These are phyloP conservation scores for Anguilla anguilla DNA, from an alignment of 2,797 vertebrate species.

Conservation along the genomic window DNA sequence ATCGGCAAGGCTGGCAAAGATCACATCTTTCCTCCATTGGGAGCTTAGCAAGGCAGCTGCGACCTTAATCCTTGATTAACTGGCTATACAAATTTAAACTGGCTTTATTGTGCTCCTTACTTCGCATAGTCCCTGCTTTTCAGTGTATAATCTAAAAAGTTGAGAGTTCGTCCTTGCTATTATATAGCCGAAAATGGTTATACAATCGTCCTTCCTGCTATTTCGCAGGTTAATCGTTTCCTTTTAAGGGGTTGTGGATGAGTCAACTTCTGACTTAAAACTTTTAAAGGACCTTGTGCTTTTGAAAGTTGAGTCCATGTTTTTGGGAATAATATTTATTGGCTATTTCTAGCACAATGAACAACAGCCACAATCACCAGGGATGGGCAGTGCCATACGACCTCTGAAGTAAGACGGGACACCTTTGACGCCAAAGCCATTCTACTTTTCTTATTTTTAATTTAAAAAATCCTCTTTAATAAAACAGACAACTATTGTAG, in stretches of 20 bases:
- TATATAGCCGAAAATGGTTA: not conserved
- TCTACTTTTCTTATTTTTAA: not conserved
- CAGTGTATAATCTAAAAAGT: not conserved
- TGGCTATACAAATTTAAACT: conserved; percentile 13
- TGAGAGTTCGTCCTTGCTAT: not conserved
- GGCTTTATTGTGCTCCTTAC: not conserved
- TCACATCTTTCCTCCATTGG: not conserved
- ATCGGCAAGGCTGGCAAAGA: not conserved
- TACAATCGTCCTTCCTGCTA: not conserved
- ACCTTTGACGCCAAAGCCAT: not conserved
- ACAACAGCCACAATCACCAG: not conserved
- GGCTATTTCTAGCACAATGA: not conserved
- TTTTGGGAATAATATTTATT: not conserved
- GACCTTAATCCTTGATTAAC: conserved; percentile 9
- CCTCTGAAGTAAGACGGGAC: not conserved
- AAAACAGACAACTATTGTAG: not conserved
- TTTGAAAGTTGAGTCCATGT: not conserved
- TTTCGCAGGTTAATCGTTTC: not conserved
- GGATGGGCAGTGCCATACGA: not conserved
- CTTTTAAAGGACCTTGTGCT: not conserved
- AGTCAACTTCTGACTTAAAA: not conserved
- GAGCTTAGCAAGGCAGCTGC: conserved; percentile 2
- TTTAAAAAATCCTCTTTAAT: too few species aligned
- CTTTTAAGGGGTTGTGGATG: not conserved
- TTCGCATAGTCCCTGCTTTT: not conserved